Evolutionary conservation across 1,140 invertebrate genomes (phyloP).

Genomic region (Drosophila asahinai): DNA sequence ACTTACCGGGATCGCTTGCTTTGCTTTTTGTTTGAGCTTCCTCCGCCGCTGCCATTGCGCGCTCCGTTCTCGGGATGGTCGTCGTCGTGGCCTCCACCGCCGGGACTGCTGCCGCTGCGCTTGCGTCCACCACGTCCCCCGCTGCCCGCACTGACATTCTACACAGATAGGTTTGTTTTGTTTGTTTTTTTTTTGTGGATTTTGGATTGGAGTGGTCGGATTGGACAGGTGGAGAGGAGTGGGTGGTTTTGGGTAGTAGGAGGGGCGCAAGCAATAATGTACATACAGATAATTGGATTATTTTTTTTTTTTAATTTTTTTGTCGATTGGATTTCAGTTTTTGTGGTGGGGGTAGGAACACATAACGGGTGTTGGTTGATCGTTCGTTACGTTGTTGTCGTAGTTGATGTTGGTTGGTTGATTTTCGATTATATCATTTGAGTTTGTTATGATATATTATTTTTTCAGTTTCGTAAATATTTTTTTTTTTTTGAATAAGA

Average conservation of each 20-base stretch:
- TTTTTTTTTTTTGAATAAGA: slow-evolving; percentile 81
- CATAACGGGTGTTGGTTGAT: slow-evolving; percentile 71
- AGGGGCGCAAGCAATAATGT: slow-evolving; percentile 73
- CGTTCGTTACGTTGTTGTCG: slow-evolving; percentile 70
- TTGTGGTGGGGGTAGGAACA: slow-evolving; percentile 57
- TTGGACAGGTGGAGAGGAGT: slow-evolving; percentile 8
- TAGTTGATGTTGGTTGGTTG: slow-evolving; percentile 66
- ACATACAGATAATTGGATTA: slow-evolving; percentile 76
- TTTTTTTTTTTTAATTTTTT: slow-evolving; percentile 53
- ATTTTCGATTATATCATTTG: slow-evolving; percentile 72
- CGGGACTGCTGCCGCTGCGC: slow-evolving; percentile 65
- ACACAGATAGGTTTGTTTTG: slow-evolving; percentile 61
- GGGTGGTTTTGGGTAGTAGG: slow-evolving; percentile 8
- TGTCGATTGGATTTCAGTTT: slow-evolving; percentile 53
- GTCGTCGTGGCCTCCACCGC: slow-evolving; percentile 62
- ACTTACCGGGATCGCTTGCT: slow-evolving; percentile 68
- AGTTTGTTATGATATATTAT: slow-evolving; percentile 54
- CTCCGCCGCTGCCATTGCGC: slow-evolving; percentile 55
- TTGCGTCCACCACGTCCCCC: slow-evolving; percentile 69
- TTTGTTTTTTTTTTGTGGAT: slow-evolving; percentile 35
- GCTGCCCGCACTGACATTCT: slow-evolving; percentile 74
- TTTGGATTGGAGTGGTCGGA: slow-evolving; percentile 9
- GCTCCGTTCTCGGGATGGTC: slow-evolving; percentile 57
- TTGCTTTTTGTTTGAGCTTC: slow-evolving; percentile 59
- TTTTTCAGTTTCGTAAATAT: slow-evolving; percentile 53